These are phyloP conservation scores for Onthophagus taurus DNA, from an alignment of 1,140 invertebrate species.

Conservation along the genomic window DNA sequence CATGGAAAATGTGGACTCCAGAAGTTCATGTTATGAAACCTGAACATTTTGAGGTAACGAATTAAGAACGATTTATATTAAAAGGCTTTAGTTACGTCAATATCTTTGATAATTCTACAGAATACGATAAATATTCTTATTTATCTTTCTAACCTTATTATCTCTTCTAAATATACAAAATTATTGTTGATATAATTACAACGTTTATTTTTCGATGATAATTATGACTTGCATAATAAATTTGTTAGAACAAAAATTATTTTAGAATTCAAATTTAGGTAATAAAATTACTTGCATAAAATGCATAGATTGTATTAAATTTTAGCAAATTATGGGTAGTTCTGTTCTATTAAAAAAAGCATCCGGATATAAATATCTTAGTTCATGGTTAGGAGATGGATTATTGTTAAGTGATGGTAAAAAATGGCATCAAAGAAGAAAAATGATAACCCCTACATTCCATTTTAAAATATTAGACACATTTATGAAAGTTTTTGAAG, in stretches of 20 bases:
- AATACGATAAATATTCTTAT: not conserved
- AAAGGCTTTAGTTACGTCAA: no score
- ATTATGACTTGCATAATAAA: not conserved
- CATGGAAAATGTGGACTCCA: constrained; percentile 25
- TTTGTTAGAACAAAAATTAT: no score
- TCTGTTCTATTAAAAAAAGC: constrained; percentile 48
- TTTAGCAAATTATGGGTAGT: constrained; percentile 43
- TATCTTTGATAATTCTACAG: no score
- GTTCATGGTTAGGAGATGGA: constrained; percentile 45
- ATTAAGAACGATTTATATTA: no score
- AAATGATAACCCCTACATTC: constrained; percentile 81
- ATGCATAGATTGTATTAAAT: constrained; percentile 11
- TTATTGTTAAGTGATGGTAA: constrained; percentile 45
- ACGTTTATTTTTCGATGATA: not conserved
- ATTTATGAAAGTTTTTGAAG: constrained; percentile 73
- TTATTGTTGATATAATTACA: not conserved
- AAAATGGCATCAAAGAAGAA: constrained; percentile 69
- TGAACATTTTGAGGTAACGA: constrained; percentile 30
- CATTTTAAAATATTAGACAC: constrained; percentile 83
- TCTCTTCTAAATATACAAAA: not conserved
- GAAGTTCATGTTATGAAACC: constrained; percentile 27
- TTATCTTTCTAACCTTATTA: not conserved
- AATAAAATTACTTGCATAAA: not conserved
- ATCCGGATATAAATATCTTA: constrained; percentile 44
- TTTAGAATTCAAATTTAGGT: not conserved